Evolutionary conservation across 2,797 vertebrate species (phyloP).

Genomic region (Cercopithecus neglectus): DNA sequence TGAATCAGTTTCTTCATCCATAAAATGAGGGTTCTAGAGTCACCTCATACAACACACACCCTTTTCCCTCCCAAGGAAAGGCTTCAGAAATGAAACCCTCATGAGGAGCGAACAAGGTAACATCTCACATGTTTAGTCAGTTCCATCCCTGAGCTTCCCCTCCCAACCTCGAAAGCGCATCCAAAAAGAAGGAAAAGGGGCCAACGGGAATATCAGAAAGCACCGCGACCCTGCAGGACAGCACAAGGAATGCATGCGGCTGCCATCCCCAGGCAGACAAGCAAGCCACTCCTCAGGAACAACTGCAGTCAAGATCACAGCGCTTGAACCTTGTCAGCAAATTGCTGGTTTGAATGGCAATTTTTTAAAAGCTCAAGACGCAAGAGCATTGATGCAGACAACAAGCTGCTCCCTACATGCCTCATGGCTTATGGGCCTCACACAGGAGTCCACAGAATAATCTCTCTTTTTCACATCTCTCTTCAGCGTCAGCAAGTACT

Average conservation of each 20-base stretch:
- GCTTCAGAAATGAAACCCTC: neutral
- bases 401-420: neutral
- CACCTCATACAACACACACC: neutral
- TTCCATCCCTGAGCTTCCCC: neutral
- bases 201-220: neutral
- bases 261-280: neutral
- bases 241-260: neutral
- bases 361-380: constrained; percentile 42
- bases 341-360: constrained; percentile 43
- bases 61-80: neutral
- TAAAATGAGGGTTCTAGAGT: neutral
- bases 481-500: neutral
- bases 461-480: neutral
- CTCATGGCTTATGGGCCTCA: neutral
- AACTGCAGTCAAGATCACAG: constrained; percentile 15
- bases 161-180: neutral
- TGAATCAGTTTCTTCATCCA: neutral
- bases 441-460: neutral
- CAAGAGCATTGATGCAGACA: neutral
- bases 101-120: neutral
- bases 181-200: neutral
- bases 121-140: neutral
- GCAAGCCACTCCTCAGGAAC: constrained; percentile 33
- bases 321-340: constrained; percentile 32
- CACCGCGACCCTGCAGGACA: neutral